Evolutionary conservation across 2,113 vertebrate species (phyloP).

Genomic region (Papio anubis): DNA sequence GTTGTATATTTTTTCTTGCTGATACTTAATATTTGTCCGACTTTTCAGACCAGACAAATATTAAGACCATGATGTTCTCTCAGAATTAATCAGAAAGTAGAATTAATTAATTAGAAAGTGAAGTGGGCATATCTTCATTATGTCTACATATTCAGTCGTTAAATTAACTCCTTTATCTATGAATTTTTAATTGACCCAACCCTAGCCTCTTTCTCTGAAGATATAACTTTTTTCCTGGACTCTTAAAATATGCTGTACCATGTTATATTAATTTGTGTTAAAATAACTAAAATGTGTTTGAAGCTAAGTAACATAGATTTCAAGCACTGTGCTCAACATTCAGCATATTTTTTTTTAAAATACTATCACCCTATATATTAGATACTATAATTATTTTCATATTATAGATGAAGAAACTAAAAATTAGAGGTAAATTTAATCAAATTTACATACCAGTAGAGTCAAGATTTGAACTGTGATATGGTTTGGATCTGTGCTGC

Average conservation of each 20-base stretch:
- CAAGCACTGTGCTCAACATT: not conserved
- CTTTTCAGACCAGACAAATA: too few relatives aligned
- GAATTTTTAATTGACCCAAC: not conserved
- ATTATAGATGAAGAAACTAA: not conserved
- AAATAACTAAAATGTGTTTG: not conserved
- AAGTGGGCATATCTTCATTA: not conserved
- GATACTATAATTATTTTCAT: not conserved
- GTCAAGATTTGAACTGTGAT: not conserved
- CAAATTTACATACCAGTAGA: not conserved
- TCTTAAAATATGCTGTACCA: not conserved
- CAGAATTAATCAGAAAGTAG: too few relatives aligned
- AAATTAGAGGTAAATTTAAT: not conserved
- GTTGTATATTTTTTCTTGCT: too few relatives aligned
- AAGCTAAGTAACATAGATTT: not conserved
- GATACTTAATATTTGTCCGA: too few relatives aligned
- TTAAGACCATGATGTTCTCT: too few relatives aligned
- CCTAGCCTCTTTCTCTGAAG: not conserved
- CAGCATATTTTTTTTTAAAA: not conserved
- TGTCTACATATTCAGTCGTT: not conserved
- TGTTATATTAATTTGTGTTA: not conserved
- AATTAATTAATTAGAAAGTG: too few relatives aligned
- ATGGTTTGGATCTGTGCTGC: too few relatives aligned
- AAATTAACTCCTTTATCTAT: not conserved
- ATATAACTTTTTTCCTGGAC: not conserved
- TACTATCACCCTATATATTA: not conserved